A percentile compares a stretch with the other conserved stretches of the same genome.
Conservation (phyloP, 2,888 invertebrate genomes). For the Dascillus cervinus region DNA sequence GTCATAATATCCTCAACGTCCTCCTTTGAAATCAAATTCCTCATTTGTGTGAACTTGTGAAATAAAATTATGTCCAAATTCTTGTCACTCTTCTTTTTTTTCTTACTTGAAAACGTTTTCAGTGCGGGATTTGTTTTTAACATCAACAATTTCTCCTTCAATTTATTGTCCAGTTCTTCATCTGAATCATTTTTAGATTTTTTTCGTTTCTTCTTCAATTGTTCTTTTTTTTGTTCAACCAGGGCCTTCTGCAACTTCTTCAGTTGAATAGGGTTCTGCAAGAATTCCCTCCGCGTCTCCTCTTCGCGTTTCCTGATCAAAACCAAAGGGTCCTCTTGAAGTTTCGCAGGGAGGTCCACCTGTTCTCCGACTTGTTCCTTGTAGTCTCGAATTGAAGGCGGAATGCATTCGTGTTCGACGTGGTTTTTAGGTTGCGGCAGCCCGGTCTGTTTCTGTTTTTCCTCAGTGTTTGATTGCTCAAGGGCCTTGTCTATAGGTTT, state of each 20-base stretch:
- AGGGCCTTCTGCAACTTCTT: conserved; percentile 78
- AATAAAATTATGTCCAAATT: conserved; percentile 60
- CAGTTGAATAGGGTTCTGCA: conserved; percentile 88
- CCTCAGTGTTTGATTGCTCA: conserved; percentile 55
- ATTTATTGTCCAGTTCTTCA: conserved; percentile 30
- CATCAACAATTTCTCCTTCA: conserved; percentile 31
- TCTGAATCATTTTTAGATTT: conserved; percentile 26
- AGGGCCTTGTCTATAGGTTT: conserved; percentile 73
- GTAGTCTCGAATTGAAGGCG: conserved; percentile 58
- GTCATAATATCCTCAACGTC: conserved; percentile 38
- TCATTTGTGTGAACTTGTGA: conserved; percentile 61
- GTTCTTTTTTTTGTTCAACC: conserved; percentile 49
- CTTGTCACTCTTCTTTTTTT: conserved; percentile 36
- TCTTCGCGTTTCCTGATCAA: conserved; percentile 85
- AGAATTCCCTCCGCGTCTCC: conserved; percentile 72
- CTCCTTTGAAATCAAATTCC: conserved; percentile 44
- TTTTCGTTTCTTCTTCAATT: conserved; percentile 41
- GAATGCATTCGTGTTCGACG: conserved; percentile 68
- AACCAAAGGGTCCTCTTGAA: conserved; percentile 89
- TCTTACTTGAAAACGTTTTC: conserved; percentile 21
- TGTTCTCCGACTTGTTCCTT: conserved; percentile 34
- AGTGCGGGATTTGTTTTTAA: conserved; percentile 19
- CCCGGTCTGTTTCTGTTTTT: conserved; percentile 40
- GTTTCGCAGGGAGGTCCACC: conserved; percentile 72
- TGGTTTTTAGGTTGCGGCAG: conserved; percentile 52